phyloP scores from a whole-genome alignment of 2,797 vertebrate species.

The Kryptolebias ocellatus region DNA sequence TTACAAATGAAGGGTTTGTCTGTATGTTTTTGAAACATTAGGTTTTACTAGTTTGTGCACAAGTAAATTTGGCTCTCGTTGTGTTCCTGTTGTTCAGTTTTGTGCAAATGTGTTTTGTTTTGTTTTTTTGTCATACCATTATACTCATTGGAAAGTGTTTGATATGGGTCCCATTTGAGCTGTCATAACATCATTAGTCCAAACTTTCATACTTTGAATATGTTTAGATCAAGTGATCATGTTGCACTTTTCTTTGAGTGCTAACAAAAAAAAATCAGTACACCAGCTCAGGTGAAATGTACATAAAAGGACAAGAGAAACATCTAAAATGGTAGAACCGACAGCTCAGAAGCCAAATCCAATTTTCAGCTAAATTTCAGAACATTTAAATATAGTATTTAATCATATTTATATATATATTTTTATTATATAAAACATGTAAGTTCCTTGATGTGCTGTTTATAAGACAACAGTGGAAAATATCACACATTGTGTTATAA shows the following conservation, averaged over 20 bases:
- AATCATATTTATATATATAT: too few relatives aligned
- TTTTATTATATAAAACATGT: too few relatives aligned
- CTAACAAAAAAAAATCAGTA: slow-evolving; percentile 5
- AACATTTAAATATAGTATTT: too few relatives aligned
- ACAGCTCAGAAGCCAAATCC: too few relatives aligned
- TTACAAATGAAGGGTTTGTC: slow-evolving; percentile 11
- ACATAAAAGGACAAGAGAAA: background rate
- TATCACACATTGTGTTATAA: too few relatives aligned
- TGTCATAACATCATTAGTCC: slow-evolving; percentile 45
- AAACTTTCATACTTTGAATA: slow-evolving; percentile 1
- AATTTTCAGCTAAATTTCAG: too few relatives aligned
- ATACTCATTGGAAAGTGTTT: slow-evolving; percentile 50
- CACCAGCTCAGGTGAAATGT: slow-evolving; percentile 1
- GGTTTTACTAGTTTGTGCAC: slow-evolving; percentile 5
- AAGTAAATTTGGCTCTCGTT: slow-evolving; percentile 34
- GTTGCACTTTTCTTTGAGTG: slow-evolving; percentile 29
- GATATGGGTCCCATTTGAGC: slow-evolving; percentile 46
- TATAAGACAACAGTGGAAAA: too few relatives aligned
- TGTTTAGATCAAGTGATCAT: slow-evolving; percentile 34
- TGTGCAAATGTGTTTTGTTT: slow-evolving; percentile 45
- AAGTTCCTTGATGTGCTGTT: too few relatives aligned
- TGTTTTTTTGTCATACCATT: slow-evolving; percentile 47
- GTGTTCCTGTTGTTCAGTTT: slow-evolving; percentile 39
- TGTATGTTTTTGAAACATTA: slow-evolving; percentile 23
- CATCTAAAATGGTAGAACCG: background rate